Evolutionary conservation across 2,113 vertebrate species (phyloP), one percentile per base, ranked within the genome.

Genomic region (Hirundichthys speculiger): DNA sequence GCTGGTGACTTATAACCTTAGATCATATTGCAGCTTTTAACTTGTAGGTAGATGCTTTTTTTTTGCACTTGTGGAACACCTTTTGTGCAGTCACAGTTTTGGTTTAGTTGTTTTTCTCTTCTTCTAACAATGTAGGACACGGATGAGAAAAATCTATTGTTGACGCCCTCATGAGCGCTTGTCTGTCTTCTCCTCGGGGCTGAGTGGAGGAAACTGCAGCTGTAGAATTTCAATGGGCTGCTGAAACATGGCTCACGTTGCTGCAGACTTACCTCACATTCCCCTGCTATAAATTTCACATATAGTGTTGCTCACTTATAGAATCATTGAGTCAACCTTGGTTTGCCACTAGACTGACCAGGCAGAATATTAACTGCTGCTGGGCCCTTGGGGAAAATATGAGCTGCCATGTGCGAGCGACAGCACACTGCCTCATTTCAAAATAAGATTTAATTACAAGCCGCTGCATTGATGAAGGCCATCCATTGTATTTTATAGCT

Each of bases 271-370:
- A 0, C 15, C 38, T 61, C 48, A 47, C 21, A 5, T 47, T 30
- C 16, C n/a, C 42, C 16, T 8, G 42, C 41, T 19, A 13, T 60
- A 67, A 3, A 59, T 64, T 39, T 62, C 45, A 41, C 15, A n/a
- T 49, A 27, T 2, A 3, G 53, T 52, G 19, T 34, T 6, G 30
- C n/a, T n/a, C n/a, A n/a, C n/a, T n/a, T n/a, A n/a, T n/a, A n/a
- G n/a, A 78, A 79, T 82, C 57, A 77, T 77, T 74, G 57, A 64
- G 49, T 51, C 39, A 51, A 60, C 69, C 48, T 65, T 55, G n/a
- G n/a, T n/a, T n/a, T n/a, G 45, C 27, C 20, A 18, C n/a, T 22
- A 11, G 30, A 13, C 13, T 38, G 16, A 38, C 43, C 42, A 39
- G 34, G 56, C 54, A 30, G 22, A 64, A 42, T 52, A 79, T 72